Evolutionary conservation across 2,888 invertebrate genomes (phyloP).

Genomic region (Diploptera punctata): DNA sequence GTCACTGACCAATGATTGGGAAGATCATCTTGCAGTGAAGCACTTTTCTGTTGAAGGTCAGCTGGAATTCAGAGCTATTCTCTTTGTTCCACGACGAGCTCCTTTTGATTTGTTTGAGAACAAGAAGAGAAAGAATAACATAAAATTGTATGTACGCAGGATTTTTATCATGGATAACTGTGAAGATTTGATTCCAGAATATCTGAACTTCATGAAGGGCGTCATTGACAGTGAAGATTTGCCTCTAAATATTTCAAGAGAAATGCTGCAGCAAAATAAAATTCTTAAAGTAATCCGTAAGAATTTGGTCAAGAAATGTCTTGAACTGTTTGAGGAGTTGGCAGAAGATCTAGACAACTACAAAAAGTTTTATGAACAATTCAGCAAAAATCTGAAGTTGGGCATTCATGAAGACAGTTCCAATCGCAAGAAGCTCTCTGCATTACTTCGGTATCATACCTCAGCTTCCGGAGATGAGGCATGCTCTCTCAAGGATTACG

Average conservation of each 20-base stretch:
- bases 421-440: slow-evolving; percentile 88
- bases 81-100: slow-evolving; percentile 91
- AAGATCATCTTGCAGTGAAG: slow-evolving; percentile 95
- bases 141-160: slow-evolving; percentile 95
- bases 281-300: slow-evolving; percentile 99
- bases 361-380: slow-evolving; percentile 99
- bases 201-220: slow-evolving; percentile 94
- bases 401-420: slow-evolving; percentile 97
- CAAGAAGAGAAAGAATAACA: slow-evolving; percentile 98
- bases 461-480: slow-evolving; percentile 94
- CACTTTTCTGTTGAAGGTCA: slow-evolving; percentile 95
- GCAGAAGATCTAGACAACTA: slow-evolving; percentile 96
- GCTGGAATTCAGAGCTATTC: slow-evolving; percentile 90
- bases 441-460: slow-evolving; percentile 90
- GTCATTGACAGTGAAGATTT: slow-evolving; percentile 99
- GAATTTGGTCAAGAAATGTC: slow-evolving; percentile 97
- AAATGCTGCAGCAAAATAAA: slow-evolving; percentile 99
- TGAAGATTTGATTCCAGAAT: slow-evolving; percentile 98
- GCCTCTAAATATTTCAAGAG: slow-evolving; percentile 98
- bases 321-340: slow-evolving; percentile 96
- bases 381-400: slow-evolving; percentile 95
- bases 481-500: slow-evolving; percentile 95
- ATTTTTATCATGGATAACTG: slow-evolving; percentile 99
- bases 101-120: slow-evolving; percentile 96
- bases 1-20: slow-evolving; percentile 97